Evolutionary conservation across 2,797 vertebrate genomes (phyloP).

Genomic region (Ceyx erithaca): DNA sequence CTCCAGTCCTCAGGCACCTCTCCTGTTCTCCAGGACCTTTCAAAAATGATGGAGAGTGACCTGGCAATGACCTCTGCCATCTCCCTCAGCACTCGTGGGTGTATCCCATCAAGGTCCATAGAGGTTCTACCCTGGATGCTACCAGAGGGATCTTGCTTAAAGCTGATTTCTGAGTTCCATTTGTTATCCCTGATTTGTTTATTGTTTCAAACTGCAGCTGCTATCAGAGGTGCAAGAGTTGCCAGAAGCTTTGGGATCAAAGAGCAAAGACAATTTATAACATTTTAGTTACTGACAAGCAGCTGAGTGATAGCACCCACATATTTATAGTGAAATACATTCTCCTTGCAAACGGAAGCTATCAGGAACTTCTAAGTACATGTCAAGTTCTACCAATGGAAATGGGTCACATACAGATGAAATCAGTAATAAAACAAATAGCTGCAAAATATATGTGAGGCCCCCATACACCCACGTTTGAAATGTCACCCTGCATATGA

Average conservation of each 20-base stretch:
- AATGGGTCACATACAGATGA: not conserved
- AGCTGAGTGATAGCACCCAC: not conserved
- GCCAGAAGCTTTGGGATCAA: not conserved
- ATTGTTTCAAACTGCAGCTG: not conserved
- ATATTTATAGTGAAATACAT: not conserved
- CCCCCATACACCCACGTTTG: constrained; percentile 14
- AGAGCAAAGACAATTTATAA: not conserved
- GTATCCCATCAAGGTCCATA: too few species aligned
- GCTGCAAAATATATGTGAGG: constrained; percentile 3
- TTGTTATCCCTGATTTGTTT: not conserved
- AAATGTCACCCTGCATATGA: constrained; percentile 24
- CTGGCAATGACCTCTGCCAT: too few species aligned
- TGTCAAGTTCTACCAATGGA: not conserved
- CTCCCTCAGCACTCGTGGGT: too few species aligned
- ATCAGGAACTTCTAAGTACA: not conserved
- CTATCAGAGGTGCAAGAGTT: not conserved
- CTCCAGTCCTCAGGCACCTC: too few species aligned
- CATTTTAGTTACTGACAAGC: not conserved
- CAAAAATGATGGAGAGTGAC: too few species aligned
- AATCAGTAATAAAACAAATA: constrained; percentile 33
- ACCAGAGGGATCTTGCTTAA: not conserved
- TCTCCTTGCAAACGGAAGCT: not conserved
- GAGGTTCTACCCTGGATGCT: not conserved
- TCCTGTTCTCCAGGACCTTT: too few species aligned
- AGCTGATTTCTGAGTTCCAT: not conserved